Evolutionary conservation across 2,113 vertebrate genomes (phyloP).

Genomic region (Channa maculata): DNA sequence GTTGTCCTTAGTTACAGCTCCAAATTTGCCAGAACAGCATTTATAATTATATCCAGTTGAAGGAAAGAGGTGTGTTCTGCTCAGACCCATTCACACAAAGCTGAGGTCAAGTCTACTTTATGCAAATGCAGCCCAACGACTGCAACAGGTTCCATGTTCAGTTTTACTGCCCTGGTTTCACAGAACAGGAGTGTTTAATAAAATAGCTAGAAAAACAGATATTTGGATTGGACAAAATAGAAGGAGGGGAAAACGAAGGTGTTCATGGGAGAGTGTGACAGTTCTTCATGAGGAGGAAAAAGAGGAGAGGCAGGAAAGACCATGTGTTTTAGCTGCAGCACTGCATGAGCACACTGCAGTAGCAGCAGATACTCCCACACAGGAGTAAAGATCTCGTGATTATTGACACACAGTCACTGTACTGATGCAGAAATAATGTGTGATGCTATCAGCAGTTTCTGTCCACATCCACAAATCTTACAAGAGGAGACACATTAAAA

Average conservation of each 20-base stretch:
- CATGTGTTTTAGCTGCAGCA: slow-evolving; percentile 33
- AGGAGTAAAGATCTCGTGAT: slow-evolving; percentile 35
- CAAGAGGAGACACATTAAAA: too few species aligned
- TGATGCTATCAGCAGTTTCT: slow-evolving; percentile 57
- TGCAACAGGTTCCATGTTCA: not conserved
- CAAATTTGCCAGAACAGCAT: too few species aligned
- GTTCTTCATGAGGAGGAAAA: not conserved
- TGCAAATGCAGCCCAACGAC: slow-evolving; percentile 40
- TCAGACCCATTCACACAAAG: slow-evolving; percentile 58
- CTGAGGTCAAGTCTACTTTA: slow-evolving; percentile 40
- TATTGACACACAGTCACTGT: slow-evolving; percentile 14
- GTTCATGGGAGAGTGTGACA: not conserved
- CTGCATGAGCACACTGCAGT: slow-evolving; percentile 36
- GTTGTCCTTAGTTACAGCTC: too few species aligned
- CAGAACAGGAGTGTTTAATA: not conserved
- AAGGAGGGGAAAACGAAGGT: not conserved
- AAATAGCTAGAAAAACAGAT: not conserved
- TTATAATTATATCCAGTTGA: not conserved
- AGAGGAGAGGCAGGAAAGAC: not conserved
- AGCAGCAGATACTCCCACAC: slow-evolving; percentile 28
- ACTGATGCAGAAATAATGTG: slow-evolving; percentile 58
- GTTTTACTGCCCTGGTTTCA: not conserved
- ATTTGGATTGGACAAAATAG: not conserved
- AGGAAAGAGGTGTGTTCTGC: slow-evolving; percentile 3
- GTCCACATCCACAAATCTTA: slow-evolving; percentile 24